Evolutionary conservation across 2,888 invertebrate genomes (phyloP).

Genomic region (Drosophila atripex): DNA sequence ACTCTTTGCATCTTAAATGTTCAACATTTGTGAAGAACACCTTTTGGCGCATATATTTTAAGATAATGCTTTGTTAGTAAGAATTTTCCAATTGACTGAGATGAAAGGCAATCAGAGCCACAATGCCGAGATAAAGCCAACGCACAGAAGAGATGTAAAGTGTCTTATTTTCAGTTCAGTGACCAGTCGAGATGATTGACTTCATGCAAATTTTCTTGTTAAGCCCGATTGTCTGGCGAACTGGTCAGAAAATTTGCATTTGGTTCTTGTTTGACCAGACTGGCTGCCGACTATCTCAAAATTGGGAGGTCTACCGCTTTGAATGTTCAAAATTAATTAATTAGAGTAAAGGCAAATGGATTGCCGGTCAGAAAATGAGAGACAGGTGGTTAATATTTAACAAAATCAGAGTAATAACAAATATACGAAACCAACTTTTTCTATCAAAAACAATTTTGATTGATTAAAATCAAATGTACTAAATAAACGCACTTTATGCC

Average conservation of each 20-base stretch:
- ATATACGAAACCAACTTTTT: constrained; percentile 24
- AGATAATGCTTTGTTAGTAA: constrained; percentile 18
- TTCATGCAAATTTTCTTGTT: constrained; percentile 35
- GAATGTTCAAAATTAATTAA: constrained; percentile 58
- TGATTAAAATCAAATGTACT: background rate
- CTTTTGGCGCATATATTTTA: constrained; percentile 1
- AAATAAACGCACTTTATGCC: background rate
- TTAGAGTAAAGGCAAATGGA: constrained; percentile 49
- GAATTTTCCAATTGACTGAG: constrained; percentile 42
- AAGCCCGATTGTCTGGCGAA: constrained; percentile 29
- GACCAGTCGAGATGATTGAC: constrained; percentile 36
- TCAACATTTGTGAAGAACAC: background rate
- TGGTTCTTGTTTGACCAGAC: constrained; percentile 29
- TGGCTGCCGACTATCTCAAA: constrained; percentile 7
- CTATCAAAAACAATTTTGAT: background rate
- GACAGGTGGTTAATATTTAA: constrained; percentile 45
- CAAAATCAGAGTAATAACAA: constrained; percentile 56
- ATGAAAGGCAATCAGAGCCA: constrained; percentile 54
- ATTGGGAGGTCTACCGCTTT: constrained; percentile 5
- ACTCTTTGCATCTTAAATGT: background rate
- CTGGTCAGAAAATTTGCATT: constrained; percentile 30
- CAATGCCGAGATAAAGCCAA: constrained; percentile 20
- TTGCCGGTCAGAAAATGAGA: background rate
- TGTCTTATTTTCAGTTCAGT: constrained; percentile 49
- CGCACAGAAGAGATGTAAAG: constrained; percentile 23